Base-by-base conservation (phyloP, 1,140 invertebrate species). In the Panulirus ornatus region DNA sequence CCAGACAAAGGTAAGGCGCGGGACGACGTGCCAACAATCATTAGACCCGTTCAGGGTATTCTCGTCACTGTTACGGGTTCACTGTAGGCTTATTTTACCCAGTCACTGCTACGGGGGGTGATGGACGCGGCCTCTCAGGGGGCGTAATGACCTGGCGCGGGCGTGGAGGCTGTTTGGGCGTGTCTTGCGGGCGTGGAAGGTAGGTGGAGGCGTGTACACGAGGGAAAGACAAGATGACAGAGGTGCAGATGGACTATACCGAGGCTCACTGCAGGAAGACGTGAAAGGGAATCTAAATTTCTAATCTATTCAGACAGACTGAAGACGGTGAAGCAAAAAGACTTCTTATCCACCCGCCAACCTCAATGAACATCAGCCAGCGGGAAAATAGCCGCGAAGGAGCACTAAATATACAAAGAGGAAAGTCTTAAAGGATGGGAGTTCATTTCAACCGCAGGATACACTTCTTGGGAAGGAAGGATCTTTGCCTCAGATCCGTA, bases 51-150 rank as follows among this genome's bases (percentile, higher is more conserved):
- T 27, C 42, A 8, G 11, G 22, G 38, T 16, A 51, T 44, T 79
- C 22, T 51, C n/a, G 44, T 8, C 76, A 38, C 44, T 76, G 34
- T 6, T 79, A 79, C 76, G 27, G 47, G 36, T 79, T 79, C 51
- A 51, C 76, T 51, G 27, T 79, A 73, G 76, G 76, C 76, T 51
- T 79, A 79, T 47, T 79, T 79, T 47, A 27, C 42, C 6, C 76
- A 36, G 1, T 22, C 19, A 42, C 42, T 9, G n/a, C 42, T 14
- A 42, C 42, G 27, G 76, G 42, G 44, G 51, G n/a, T 79, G 76
- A 51, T 79, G 44, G 76, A 16, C 51, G 27, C 22, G 42, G 30
- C 27, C 78, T 81, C 40, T 14, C 78, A 2, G n/a, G 19, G 47
- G 78, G 38, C 16, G 38, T 81, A 51, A 79, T 30, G 76, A 47